Evolutionary conservation across 1,140 invertebrate species (phyloP).

Genomic region (Caerostris extrusa): DNA sequence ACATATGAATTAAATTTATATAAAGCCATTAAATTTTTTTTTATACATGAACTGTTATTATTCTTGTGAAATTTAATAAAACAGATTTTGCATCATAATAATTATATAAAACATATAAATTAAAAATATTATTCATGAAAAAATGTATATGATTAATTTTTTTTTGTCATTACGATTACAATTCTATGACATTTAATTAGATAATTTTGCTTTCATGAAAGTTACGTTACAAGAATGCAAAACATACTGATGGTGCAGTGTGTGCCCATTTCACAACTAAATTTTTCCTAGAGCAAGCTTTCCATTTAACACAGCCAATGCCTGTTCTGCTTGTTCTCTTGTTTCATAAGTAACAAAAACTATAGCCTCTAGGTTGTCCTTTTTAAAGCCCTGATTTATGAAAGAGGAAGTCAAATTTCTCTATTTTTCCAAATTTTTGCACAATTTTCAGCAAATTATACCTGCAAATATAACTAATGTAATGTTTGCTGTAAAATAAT

Average conservation of each 20-base stretch:
- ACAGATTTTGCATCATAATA: no score
- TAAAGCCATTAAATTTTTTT: no score
- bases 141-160: no score
- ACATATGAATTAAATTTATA: no score
- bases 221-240: background rate
- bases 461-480: constrained; percentile 84
- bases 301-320: constrained; percentile 88
- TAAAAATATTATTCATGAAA: no score
- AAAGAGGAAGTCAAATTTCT: constrained; percentile 97
- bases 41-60: no score
- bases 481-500: no score
- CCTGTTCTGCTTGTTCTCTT: constrained; percentile 84
- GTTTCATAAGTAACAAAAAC: constrained; percentile 92
- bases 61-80: no score
- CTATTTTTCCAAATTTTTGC: constrained; percentile 94
- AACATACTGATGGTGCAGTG: constrained; percentile 80
- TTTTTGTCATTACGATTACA: no score
- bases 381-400: constrained; percentile 92
- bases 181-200: no score
- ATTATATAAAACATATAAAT: no score
- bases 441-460: constrained; percentile 96
- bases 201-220: no score
- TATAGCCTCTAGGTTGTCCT: constrained; percentile 95
- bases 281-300: constrained; percentile 87
- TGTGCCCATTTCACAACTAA: constrained; percentile 92